A percentile compares a stretch with the other conserved stretches of the same genome.
phyloP scores from a whole-genome alignment of 2,888 invertebrate species.

The Adineta ricciae region DNA sequence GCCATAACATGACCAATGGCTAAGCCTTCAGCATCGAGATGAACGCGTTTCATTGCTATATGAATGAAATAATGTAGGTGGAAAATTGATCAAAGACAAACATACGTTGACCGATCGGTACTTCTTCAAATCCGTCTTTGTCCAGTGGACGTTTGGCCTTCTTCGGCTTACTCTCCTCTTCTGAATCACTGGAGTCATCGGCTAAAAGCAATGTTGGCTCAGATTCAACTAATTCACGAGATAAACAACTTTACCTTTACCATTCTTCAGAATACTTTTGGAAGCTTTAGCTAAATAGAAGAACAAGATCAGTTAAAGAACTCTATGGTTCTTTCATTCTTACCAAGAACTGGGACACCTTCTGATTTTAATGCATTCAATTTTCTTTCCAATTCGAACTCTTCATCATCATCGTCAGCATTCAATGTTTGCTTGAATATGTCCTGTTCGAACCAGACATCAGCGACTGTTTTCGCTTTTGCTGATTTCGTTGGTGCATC shows the following conservation, averaged over 20 bases:
- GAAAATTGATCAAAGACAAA: slow-evolving; percentile 42
- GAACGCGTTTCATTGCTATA: slow-evolving; percentile 9
- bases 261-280: neutral
- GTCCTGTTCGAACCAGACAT: slow-evolving; percentile 21
- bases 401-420: neutral
- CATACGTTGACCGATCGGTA: slow-evolving; percentile 53
- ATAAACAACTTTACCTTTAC: neutral
- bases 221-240: neutral
- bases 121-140: slow-evolving; percentile 60
- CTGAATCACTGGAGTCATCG: slow-evolving; percentile 52
- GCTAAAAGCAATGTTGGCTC: neutral
- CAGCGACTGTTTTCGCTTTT: slow-evolving; percentile 1
- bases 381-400: slow-evolving; percentile 6
- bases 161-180: slow-evolving; percentile 40
- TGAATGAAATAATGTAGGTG: neutral
- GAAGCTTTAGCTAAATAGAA: neutral
- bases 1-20: slow-evolving; percentile 83
- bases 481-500: neutral
- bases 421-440: neutral
- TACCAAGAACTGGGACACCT: neutral
- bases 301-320: too few relatives aligned
- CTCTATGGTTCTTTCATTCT: neutral
- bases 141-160: slow-evolving; percentile 17
- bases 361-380: neutral
- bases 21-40: slow-evolving; percentile 69